A percentile compares a stretch with the other conserved stretches of the same genome.
Evolutionary conservation across 2,797 vertebrate species (phyloP).

Genomic region (Alexandromys oeconomus): DNA sequence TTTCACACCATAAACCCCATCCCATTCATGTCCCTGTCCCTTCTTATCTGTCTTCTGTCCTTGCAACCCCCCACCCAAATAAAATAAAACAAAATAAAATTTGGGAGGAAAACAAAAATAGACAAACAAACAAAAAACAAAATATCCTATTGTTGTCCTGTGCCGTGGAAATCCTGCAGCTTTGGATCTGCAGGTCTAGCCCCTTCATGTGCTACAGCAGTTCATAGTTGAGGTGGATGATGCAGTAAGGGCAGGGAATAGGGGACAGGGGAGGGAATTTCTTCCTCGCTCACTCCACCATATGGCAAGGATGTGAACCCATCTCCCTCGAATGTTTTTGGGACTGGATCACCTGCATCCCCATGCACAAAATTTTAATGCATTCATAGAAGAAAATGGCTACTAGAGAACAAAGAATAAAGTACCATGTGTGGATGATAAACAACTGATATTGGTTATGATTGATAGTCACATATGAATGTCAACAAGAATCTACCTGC

Average conservation of each 20-base stretch:
- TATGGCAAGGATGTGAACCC: neutral
- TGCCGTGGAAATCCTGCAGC: neutral
- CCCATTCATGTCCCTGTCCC: neutral
- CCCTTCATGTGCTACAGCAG: neutral
- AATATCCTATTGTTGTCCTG: neutral
- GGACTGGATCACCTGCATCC: neutral
- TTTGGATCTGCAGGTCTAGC: neutral
- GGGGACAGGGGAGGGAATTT: neutral
- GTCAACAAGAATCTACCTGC: neutral
- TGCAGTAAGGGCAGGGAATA: neutral
- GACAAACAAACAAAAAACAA: neutral
- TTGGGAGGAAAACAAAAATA: neutral
- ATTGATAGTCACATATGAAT: neutral
- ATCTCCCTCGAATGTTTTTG: neutral
- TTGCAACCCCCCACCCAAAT: neutral
- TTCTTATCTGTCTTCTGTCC: neutral
- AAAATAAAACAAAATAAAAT: neutral
- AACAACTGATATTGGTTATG: constrained; percentile 25
- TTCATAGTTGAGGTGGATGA: neutral
- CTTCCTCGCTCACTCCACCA: neutral
- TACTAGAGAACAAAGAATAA: neutral
- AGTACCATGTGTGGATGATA: neutral
- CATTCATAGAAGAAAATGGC: neutral
- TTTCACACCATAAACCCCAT: neutral
- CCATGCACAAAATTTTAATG: neutral